These are phyloP conservation scores for Sebastes hubbsi DNA, from an alignment of 2,797 vertebrate genomes.

Conservation along the genomic window DNA sequence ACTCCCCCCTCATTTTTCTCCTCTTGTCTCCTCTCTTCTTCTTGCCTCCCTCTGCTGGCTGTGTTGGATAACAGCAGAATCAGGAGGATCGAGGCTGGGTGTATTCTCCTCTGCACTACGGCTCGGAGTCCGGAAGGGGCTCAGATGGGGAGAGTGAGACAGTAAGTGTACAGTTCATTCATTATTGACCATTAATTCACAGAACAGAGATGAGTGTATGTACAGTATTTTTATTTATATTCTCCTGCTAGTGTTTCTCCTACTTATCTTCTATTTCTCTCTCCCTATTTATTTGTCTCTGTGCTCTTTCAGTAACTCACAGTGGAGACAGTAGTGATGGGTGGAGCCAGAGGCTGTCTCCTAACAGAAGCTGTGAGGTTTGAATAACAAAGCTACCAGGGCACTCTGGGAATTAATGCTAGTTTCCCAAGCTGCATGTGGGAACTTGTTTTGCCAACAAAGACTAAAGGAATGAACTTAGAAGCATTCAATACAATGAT, in stretches of 20 bases:
- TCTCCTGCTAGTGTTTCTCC: not conserved
- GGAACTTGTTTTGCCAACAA: constrained; percentile 35
- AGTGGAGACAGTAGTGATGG: constrained; percentile 22
- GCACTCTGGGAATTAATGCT: constrained; percentile 14
- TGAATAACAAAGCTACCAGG: constrained; percentile 28
- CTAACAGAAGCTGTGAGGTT: constrained; percentile 29
- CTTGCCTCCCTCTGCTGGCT: constrained; percentile 59
- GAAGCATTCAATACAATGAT: not conserved
- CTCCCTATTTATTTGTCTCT: not conserved
- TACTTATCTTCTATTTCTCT: not conserved
- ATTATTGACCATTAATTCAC: not conserved
- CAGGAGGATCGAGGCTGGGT: constrained; percentile 95
- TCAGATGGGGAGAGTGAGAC: constrained; percentile 92
- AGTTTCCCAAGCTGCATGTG: constrained; percentile 50
- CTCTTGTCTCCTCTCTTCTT: constrained; percentile 1
- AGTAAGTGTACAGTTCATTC: constrained; percentile 81
- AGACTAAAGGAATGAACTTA: constrained; percentile 21
- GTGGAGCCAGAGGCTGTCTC: constrained; percentile 37
- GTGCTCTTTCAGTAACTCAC: constrained; percentile 65
- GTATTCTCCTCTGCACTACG: constrained; percentile 93
- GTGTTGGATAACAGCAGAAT: constrained; percentile 77
- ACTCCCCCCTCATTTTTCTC: not conserved
- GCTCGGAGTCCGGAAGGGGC: constrained; percentile 86
- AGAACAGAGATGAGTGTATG: not conserved
- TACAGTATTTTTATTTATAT: not conserved